Evolutionary conservation across 2,888 invertebrate species (phyloP), one percentile per base, ranked within the genome.

Genomic region (Temnothorax rugatulus): DNA sequence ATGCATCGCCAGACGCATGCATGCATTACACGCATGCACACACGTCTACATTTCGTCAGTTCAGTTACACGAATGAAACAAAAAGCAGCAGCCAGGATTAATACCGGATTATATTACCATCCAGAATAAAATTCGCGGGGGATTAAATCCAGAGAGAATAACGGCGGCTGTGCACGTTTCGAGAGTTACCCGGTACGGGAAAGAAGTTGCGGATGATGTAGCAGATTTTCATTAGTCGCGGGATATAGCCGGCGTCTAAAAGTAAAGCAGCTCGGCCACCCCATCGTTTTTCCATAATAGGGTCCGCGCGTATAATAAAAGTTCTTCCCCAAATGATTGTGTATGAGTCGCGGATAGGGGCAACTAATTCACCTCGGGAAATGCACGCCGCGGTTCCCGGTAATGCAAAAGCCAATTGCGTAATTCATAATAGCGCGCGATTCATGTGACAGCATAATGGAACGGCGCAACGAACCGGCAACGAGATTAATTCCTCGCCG

Each of bases 101-200:
- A 87, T 82, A 75, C 52, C 41, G 54, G 71, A 34, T 50, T 71
- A 79, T 61, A 82, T 84, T 86, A 61, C 57, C 57, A 54, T 69
- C 38, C 54, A 21, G 77, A 54, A 66, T 79, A 75, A 82, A 82
- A 75, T 79, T 86, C 84, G 59, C 82, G 54, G 41, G 38, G 64
- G 41, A 86, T 84, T 83, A 86, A 86, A 82, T 68, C 41, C 77
- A 44, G 54, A 47, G 47, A n/a, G 64, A 50, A 61, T 52, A 52
- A 38, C 38, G 34, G 57, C 11, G 41, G 18, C 69, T 15, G 57
- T 38, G 52, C 76, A 8, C 4, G 25, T 29, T 59, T 41, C 41
- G 7, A 57, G 57, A 73, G 18, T 15, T 47, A 9, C 0, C 18
- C 25, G 13, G 13, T 34, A n/a, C 4, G 9, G 29, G 44, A 7